Evolutionary conservation across 2,888 invertebrate genomes (phyloP).

Genomic region (Tenthredo scrophulariae): DNA sequence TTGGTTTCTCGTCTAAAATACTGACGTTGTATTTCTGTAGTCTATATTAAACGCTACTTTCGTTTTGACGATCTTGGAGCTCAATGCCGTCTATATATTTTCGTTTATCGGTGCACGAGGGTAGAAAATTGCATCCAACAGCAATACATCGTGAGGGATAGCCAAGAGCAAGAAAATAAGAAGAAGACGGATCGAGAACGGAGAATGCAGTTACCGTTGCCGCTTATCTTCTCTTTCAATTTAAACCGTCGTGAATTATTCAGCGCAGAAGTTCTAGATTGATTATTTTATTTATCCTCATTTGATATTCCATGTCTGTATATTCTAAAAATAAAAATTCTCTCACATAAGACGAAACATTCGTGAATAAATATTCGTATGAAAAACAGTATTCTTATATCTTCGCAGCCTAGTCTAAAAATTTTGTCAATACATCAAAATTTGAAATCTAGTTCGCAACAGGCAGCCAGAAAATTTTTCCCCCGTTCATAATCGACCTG

Average conservation of each 20-base stretch:
- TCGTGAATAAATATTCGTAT: not conserved
- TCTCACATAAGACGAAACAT: not conserved
- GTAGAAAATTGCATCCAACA: constrained; percentile 31
- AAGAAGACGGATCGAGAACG: constrained; percentile 26
- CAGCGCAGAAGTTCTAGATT: constrained; percentile 27
- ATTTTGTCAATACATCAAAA: not conserved
- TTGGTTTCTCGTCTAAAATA: too few relatives aligned
- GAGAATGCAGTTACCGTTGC: constrained; percentile 40
- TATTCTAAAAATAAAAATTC: not conserved
- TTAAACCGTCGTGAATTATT: constrained; percentile 40
- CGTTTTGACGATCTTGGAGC: not conserved
- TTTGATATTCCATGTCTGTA: not conserved
- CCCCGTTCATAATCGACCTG: not conserved
- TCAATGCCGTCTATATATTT: not conserved
- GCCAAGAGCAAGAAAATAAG: not conserved
- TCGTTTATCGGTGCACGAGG: constrained; percentile 10
- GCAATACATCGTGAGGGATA: constrained; percentile 11
- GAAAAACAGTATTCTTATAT: not conserved
- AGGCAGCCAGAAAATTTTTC: not conserved
- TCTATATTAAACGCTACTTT: not conserved
- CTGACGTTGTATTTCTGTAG: not conserved
- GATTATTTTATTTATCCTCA: constrained; percentile 13
- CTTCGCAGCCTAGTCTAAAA: not conserved
- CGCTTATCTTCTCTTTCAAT: constrained; percentile 37
- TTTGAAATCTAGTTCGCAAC: not conserved